Evolutionary conservation across 1,140 invertebrate species (phyloP).

Genomic region (Danaus plexippus): DNA sequence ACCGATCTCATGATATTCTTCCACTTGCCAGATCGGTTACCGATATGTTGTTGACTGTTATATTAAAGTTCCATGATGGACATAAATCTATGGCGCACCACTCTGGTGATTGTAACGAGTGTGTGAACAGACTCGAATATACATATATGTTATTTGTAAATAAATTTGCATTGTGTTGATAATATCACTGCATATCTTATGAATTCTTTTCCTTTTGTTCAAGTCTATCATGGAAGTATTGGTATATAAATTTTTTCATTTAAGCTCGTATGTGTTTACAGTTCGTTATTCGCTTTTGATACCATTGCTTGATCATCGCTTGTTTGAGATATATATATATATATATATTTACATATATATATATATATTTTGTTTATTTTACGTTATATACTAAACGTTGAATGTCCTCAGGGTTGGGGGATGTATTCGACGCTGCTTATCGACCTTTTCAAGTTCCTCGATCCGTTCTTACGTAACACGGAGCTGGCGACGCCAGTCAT

Average conservation of each 20-base stretch:
- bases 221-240: constrained; percentile 26
- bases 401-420: constrained; percentile 79
- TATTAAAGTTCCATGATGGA: too few species aligned
- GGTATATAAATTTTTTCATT: constrained; percentile 16
- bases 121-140: constrained; percentile 16
- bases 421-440: constrained; percentile 93
- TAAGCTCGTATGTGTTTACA: constrained; percentile 21
- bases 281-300: constrained; percentile 16
- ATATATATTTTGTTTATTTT: neutral
- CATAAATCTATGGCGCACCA: too few species aligned
- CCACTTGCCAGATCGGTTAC: too few species aligned
- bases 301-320: constrained; percentile 23
- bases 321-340: constrained; percentile 1
- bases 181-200: constrained; percentile 16
- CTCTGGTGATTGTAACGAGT: neutral
- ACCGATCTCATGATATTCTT: too few species aligned
- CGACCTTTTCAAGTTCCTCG: constrained; percentile 96
- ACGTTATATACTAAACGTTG: constrained; percentile 12
- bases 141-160: constrained; percentile 8
- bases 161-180: constrained; percentile 10
- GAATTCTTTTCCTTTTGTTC: constrained; percentile 21
- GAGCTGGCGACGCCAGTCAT: constrained; percentile 95
- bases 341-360: neutral
- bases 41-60: too few species aligned
- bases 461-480: constrained; percentile 97